Percentiles rank a stretch among this genome's conserved stretches.
phyloP scores from a whole-genome alignment of 92 coral and sea anemone species.

The Heliopora coerulea region DNA sequence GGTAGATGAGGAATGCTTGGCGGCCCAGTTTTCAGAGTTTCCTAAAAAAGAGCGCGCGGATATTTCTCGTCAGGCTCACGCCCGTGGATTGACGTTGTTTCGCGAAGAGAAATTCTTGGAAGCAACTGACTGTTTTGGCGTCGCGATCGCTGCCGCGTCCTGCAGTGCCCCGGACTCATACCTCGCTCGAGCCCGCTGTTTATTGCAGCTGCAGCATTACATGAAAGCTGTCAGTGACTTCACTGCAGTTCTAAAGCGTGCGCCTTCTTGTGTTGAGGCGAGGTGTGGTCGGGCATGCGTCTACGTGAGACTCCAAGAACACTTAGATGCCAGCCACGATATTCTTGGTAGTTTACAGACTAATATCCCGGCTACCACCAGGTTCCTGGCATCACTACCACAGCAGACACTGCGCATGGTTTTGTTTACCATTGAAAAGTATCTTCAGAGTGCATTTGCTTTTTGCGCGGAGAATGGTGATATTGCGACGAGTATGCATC shows the following conservation, averaged over 20 bases:
- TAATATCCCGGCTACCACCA: conserved; percentile 55
- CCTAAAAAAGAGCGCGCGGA: conserved; percentile 58
- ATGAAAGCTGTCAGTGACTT: conserved; percentile 71
- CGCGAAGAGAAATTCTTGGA: conserved; percentile 61
- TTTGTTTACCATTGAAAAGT: conserved; percentile 64
- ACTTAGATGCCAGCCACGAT: conserved; percentile 60
- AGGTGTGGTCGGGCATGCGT: conserved; percentile 71
- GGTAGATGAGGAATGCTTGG: conserved; percentile 70
- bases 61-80: conserved; percentile 67
- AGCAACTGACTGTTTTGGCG: conserved; percentile 60
- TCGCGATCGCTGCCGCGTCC: conserved; percentile 33
- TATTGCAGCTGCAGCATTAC: conserved; percentile 59
- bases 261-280: conserved; percentile 70
- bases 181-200: conserved; percentile 75
- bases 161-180: conserved; percentile 40
- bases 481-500: conserved; percentile 12
- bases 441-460: conserved; percentile 72
- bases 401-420: conserved; percentile 51
- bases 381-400: conserved; percentile 60
- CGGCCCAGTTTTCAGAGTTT: conserved; percentile 53
- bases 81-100: conserved; percentile 26
- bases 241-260: conserved; percentile 61
- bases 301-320: conserved; percentile 26
- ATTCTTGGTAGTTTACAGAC: conserved; percentile 59
- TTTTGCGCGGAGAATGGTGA: conserved; percentile 48